These are phyloP conservation scores for Pseudomyrmex sp. DNA, from an alignment of 1,140 invertebrate species.

Conservation along the genomic window DNA sequence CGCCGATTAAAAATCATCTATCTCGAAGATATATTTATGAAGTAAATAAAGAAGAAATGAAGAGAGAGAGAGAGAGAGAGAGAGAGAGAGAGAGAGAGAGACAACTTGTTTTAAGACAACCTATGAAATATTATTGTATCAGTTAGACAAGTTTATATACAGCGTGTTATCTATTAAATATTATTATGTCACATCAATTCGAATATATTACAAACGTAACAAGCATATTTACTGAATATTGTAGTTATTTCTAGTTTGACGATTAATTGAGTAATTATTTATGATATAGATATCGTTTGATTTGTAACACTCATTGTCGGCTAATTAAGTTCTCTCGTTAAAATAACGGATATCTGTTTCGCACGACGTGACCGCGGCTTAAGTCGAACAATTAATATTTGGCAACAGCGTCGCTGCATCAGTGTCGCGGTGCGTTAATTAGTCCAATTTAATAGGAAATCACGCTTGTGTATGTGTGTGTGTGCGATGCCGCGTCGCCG, in stretches of 20 bases:
- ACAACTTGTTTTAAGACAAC: not conserved
- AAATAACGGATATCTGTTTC: constrained; percentile 37
- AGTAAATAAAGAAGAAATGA: too few relatives aligned
- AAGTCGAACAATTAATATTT: constrained; percentile 62
- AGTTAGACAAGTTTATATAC: not conserved
- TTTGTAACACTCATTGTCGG: constrained; percentile 46
- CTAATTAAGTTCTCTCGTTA: constrained; percentile 55
- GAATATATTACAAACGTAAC: constrained; percentile 23
- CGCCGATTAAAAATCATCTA: too few relatives aligned
- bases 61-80: not conserved
- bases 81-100: not conserved
- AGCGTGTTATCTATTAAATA: constrained; percentile 17
- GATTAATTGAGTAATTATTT: constrained; percentile 58
- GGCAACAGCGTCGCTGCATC: constrained; percentile 8
- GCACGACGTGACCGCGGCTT: constrained; percentile 31
- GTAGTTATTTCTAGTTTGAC: constrained; percentile 34
- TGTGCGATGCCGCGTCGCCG: not conserved
- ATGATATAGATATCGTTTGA: constrained; percentile 35
- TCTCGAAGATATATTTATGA: too few relatives aligned
- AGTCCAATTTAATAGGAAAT: constrained; percentile 56
- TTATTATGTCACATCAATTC: not conserved
- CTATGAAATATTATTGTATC: not conserved
- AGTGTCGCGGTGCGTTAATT: constrained; percentile 47
- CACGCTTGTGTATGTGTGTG: constrained; percentile 32
- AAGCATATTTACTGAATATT: constrained; percentile 32